Base-by-base conservation (phyloP, 2,797 vertebrate genomes). In the Chelmon rostratus region DNA sequence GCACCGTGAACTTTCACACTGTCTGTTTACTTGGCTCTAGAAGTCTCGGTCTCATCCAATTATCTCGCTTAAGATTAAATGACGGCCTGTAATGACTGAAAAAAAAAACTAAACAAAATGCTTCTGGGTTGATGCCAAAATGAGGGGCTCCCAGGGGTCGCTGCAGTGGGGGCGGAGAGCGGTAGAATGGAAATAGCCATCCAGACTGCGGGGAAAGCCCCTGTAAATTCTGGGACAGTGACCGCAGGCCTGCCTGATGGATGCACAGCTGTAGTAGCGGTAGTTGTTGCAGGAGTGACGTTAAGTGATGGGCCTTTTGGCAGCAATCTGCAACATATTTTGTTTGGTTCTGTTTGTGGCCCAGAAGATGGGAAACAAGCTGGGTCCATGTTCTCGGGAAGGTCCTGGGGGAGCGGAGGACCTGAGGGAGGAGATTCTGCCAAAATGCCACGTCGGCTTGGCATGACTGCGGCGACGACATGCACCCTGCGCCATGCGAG, bases 281-380 rank as follows among this genome's bases (percentile, higher is more conserved):
- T 12, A 13, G 67, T 66, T 53, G 59, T 53, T 42, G 70, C 70
- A 76, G 79, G 71, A 73, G 81, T 61, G 72, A 83, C 62, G 40
- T 79, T 69, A 58, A 64, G 62, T 67, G 75, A 87, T 57, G 68
- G 67, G 63, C 76, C 56, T 79, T 86, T 85, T 90, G 89, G 90
- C 89, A 88, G 82, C 79, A 21, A 59, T 50, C 8, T 38, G 69
- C 77, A 72, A 75, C 84, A 89, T 87, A 59, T 82, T 92, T 91
- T 85, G 87, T 86, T 86, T 85, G 82, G 84, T 87, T 91, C 89
- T 90, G 91, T 94, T 94, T 94, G 94, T 88, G 81, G 91, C 91
- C 72, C 83, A 72, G 85, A 82, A 95, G 94, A 94, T 96, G 95
- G 95, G 95, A 96, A 96, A 94, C 91, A 88, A 91, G 91, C 91